Percentiles rank a stretch among this genome's conserved stretches.
phyloP scores from a whole-genome alignment of 2,888 invertebrate genomes.

The Tyria jacobaeae region DNA sequence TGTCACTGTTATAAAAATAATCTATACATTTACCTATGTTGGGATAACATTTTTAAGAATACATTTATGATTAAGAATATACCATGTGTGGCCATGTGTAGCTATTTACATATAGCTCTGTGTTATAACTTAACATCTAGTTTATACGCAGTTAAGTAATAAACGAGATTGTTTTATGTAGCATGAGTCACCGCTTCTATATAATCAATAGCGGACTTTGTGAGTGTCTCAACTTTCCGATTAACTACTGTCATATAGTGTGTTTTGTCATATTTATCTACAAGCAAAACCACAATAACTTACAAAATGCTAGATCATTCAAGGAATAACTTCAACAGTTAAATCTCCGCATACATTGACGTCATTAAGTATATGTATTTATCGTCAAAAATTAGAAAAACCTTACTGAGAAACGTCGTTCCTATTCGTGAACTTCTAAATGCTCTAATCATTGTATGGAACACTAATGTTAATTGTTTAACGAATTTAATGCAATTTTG shows the following conservation, averaged over 20 bases:
- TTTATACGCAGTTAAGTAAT: neutral
- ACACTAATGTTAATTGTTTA: neutral
- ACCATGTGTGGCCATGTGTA: too few relatives aligned
- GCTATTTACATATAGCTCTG: neutral
- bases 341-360: neutral
- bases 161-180: neutral
- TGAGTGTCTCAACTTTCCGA: neutral
- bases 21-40: too few relatives aligned
- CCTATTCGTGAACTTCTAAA: neutral
- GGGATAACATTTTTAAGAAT: too few relatives aligned
- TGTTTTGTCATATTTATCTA: neutral
- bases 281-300: neutral
- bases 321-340: neutral
- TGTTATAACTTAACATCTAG: neutral
- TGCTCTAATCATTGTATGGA: too few relatives aligned
- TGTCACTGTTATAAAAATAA: too few relatives aligned
- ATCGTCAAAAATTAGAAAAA: neutral
- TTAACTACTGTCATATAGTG: neutral
- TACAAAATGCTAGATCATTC: neutral
- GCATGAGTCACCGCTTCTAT: neutral
- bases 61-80: neutral
- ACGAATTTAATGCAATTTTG: too few relatives aligned
- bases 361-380: neutral
- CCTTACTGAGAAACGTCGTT: constrained; percentile 32
- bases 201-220: neutral